phyloP scores from a whole-genome alignment of 2,113 vertebrate species.

The Erpornis zantholeuca region DNA sequence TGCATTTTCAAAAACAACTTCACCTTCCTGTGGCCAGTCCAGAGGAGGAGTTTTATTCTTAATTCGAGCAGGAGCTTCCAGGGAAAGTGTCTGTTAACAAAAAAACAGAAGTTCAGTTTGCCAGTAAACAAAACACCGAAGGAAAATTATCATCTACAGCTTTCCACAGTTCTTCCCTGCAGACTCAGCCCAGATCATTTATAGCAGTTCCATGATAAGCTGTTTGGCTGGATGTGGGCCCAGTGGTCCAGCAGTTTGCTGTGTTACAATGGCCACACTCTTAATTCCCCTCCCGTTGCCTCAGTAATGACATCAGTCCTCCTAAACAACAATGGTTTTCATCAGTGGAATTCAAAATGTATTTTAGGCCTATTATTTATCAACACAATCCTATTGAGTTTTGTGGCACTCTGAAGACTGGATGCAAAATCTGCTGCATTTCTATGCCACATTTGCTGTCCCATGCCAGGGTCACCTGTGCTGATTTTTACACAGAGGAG shows the following conservation, averaged over 20 bases:
- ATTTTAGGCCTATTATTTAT: background rate
- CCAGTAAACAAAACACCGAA: background rate
- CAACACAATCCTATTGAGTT: background rate
- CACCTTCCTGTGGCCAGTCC: slow-evolving; percentile 91
- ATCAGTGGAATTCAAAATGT: background rate
- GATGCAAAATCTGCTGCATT: background rate
- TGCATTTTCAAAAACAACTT: slow-evolving; percentile 85
- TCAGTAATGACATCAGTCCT: background rate
- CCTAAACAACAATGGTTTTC: background rate
- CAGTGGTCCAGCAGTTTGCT: background rate
- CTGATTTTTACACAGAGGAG: background rate
- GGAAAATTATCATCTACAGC: background rate
- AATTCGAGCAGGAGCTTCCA: slow-evolving; percentile 89
- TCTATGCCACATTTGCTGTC: background rate
- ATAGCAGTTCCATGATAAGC: background rate
- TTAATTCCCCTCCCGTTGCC: background rate
- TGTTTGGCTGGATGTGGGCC: background rate
- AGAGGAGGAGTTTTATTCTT: slow-evolving; percentile 83
- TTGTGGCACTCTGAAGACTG: background rate
- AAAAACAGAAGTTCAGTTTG: background rate
- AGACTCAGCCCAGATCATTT: background rate
- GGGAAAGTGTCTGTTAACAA: slow-evolving; percentile 81
- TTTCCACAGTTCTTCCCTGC: background rate
- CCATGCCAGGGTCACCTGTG: background rate
- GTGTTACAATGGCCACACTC: background rate